Percentiles rank a stretch among this genome's conserved stretches.
These are phyloP conservation scores for Ctenomys sociabilis DNA, from an alignment of 2,113 vertebrate genomes.

Conservation along the genomic window DNA sequence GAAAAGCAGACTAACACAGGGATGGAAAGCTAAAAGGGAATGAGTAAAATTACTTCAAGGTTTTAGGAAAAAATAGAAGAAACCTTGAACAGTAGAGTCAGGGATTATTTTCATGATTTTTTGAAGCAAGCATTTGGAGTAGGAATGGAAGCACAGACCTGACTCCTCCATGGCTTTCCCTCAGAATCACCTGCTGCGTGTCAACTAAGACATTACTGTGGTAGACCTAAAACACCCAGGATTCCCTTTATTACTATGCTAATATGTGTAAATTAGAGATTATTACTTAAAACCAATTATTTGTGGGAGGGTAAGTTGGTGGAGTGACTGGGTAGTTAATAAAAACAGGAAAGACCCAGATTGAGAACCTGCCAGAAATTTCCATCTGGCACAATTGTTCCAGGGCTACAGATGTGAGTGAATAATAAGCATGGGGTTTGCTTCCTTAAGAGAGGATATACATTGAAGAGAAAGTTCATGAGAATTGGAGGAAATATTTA, in stretches of 20 bases:
- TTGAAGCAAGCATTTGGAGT: not conserved
- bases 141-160: not conserved
- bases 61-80: not conserved
- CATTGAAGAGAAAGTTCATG: conserved; percentile 39
- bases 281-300: conserved; percentile 49
- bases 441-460: conserved; percentile 11
- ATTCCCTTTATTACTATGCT: not conserved
- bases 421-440: not conserved
- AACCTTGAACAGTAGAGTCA: not conserved
- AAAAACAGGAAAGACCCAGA: conserved; percentile 26
- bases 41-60: not conserved
- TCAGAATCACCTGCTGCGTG: not conserved
- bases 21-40: conserved; percentile 1
- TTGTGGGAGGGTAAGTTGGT: conserved; percentile 39
- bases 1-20: not conserved
- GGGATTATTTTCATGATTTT: not conserved
- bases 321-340: conserved; percentile 40
- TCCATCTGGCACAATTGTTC: not conserved
- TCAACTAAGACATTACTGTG: not conserved
- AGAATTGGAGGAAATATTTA: conserved; percentile 54
- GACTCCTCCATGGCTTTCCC: not conserved
- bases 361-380: conserved; percentile 46
- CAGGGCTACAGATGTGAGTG: not conserved
- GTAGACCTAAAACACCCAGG: not conserved
- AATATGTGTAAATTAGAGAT: conserved; percentile 34